Evolutionary conservation across 2,113 vertebrate species (phyloP).

Genomic region (Phocoena phocoena): DNA sequence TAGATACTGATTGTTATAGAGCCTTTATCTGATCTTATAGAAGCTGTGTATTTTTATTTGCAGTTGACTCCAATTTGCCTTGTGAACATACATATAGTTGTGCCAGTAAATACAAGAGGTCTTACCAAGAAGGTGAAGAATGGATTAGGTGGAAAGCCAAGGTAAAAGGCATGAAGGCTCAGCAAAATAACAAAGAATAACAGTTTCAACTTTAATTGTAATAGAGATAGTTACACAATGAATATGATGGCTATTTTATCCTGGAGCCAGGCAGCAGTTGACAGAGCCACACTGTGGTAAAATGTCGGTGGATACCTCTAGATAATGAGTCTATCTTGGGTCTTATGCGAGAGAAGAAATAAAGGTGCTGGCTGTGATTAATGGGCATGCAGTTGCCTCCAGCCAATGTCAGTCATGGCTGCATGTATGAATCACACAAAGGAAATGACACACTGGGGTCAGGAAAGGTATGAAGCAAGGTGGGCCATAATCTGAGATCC

Average conservation of each 20-base stretch:
- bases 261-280: neutral
- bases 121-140: conserved; percentile 57
- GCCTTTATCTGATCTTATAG: conserved; percentile 27
- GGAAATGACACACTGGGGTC: neutral
- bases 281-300: neutral
- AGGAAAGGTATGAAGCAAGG: neutral
- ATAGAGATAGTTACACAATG: neutral
- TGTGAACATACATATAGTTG: neutral
- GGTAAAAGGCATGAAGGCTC: conserved; percentile 53
- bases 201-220: conserved; percentile 33
- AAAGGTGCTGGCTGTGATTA: neutral
- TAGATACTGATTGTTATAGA: conserved; percentile 57
- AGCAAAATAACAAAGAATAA: conserved; percentile 50
- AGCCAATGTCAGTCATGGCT: neutral
- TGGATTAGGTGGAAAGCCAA: conserved; percentile 35
- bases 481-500: neutral
- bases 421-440: neutral
- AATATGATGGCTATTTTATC: conserved; percentile 25
- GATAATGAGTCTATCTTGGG: neutral
- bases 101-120: conserved; percentile 40
- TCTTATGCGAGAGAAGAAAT: neutral
- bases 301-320: neutral
- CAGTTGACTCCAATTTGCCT: conserved; percentile 11
- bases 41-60: conserved; percentile 6
- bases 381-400: neutral